phyloP scores from a whole-genome alignment of 2,797 vertebrate genomes.

The Sebastes minor region DNA sequence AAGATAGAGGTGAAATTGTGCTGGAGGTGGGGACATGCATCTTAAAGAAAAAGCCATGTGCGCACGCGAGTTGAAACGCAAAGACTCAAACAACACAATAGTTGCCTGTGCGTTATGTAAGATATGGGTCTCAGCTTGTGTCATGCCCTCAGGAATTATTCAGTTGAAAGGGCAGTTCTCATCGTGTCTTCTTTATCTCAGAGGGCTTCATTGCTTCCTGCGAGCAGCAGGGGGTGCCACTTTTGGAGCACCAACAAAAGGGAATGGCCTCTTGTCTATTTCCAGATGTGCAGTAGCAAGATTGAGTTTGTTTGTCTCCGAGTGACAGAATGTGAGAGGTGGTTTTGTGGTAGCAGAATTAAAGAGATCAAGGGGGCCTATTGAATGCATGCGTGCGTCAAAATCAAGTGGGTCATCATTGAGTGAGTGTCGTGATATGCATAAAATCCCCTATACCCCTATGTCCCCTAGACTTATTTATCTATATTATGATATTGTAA shows the following conservation, averaged over 20 bases:
- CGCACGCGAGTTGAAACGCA: slow-evolving; percentile 16
- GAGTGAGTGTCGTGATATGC: background rate
- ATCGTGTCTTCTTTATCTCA: background rate
- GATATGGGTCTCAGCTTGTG: slow-evolving; percentile 54
- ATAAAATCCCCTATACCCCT: background rate
- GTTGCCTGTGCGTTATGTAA: slow-evolving; percentile 54
- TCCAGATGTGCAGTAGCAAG: slow-evolving; percentile 44
- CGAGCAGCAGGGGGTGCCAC: slow-evolving; percentile 51
- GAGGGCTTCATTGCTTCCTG: background rate
- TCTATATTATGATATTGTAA: background rate
- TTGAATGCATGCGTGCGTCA: background rate
- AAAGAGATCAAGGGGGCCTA: background rate
- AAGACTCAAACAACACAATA: slow-evolving; percentile 34
- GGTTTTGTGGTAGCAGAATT: background rate
- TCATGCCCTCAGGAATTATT: slow-evolving; percentile 24
- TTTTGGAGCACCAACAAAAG: background rate
- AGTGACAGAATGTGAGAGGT: background rate
- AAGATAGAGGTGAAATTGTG: slow-evolving; percentile 33
- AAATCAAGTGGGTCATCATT: background rate
- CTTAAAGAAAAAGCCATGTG: slow-evolving; percentile 12
- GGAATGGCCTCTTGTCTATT: background rate
- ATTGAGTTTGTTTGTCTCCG: slow-evolving; percentile 2
- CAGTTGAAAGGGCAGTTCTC: slow-evolving; percentile 40
- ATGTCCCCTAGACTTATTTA: background rate
- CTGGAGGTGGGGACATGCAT: slow-evolving; percentile 27